These are phyloP conservation scores for Schizotus pectinicornis DNA, from an alignment of 2,888 invertebrate species.

Conservation along the genomic window DNA sequence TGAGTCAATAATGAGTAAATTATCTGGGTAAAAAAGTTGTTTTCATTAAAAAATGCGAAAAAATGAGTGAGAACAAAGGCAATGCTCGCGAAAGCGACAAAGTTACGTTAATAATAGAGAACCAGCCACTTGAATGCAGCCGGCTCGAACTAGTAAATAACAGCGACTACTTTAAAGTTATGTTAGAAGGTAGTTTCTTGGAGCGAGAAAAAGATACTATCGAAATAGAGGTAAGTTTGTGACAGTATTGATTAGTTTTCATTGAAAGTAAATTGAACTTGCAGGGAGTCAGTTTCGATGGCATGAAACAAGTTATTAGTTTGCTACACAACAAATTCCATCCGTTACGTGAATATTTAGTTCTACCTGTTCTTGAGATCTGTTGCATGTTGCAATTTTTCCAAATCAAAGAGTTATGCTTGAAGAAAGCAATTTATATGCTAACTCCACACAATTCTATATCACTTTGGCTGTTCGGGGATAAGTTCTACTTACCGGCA, in stretches of 20 bases:
- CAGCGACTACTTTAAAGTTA: constrained; percentile 1
- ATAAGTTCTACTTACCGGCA: not conserved
- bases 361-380: not conserved
- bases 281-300: not conserved
- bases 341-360: not conserved
- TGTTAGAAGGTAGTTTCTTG: not conserved
- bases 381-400: not conserved
- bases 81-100: not conserved
- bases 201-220: not conserved
- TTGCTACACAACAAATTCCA: not conserved
- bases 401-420: not conserved
- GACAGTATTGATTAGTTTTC: not conserved
- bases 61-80: not conserved
- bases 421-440: not conserved
- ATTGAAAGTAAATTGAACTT: not conserved
- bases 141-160: not conserved
- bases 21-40: too few species aligned
- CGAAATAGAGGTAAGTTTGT: not conserved
- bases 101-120: not conserved
- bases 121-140: not conserved
- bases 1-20: too few species aligned
- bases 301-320: not conserved
- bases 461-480: not conserved
- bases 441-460: not conserved
- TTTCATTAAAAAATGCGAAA: too few species aligned